Evolutionary conservation across 2,888 invertebrate species (phyloP).

Genomic region (Rotaria macrura): DNA sequence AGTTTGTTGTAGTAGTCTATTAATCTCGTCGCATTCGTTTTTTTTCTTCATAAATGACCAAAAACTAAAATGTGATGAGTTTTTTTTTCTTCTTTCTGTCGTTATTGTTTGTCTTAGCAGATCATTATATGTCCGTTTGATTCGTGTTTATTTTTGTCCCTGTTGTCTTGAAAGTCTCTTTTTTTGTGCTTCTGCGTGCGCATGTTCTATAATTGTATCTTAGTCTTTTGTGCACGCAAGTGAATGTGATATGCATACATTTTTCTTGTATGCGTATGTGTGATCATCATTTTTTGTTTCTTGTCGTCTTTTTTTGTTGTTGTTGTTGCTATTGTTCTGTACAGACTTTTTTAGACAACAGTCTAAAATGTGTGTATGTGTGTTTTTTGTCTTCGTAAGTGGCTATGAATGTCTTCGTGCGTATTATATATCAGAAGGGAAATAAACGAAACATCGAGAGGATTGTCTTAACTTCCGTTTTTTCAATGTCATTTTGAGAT

Average conservation of each 20-base stretch:
- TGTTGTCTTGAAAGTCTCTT: not conserved
- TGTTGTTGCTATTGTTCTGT: not conserved
- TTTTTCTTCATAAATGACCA: not conserved
- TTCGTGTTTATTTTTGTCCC: not conserved
- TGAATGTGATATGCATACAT: conserved; percentile 3
- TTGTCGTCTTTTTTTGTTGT: not conserved
- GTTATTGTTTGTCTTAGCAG: not conserved
- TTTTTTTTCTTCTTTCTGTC: not conserved
- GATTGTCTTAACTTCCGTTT: not conserved
- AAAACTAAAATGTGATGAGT: not conserved
- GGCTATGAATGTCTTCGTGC: not conserved
- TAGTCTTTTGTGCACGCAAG: not conserved
- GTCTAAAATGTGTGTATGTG: not conserved
- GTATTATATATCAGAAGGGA: not conserved
- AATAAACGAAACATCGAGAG: not conserved
- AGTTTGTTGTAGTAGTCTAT: not conserved
- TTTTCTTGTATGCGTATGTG: not conserved
- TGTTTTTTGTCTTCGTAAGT: not conserved
- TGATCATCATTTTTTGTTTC: not conserved
- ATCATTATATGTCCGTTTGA: not conserved
- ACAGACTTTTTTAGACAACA: not conserved
- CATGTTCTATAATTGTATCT: not conserved
- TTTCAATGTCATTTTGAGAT: not conserved
- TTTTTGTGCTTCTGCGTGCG: not conserved
- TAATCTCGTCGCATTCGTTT: not conserved